Conservation (phyloP, 2,888 invertebrate genomes). For the Ernsta delagoae region DNA sequence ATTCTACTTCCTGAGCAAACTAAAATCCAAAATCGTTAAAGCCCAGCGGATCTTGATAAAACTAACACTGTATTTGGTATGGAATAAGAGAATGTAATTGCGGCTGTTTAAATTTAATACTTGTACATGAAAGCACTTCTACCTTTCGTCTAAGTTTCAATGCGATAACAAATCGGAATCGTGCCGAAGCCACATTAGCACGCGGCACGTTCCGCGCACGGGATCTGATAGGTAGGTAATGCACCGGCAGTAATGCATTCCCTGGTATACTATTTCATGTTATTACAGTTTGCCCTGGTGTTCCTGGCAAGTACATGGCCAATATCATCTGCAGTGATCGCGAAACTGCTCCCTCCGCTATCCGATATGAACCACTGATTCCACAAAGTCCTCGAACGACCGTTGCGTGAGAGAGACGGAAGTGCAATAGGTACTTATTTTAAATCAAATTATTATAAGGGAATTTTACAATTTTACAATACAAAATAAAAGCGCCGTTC, state of each 20-base stretch:
- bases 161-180: constrained; percentile 77
- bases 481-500: no score
- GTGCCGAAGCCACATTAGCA: constrained; percentile 77
- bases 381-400: constrained; percentile 43
- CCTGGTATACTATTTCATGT: constrained; percentile 66
- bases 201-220: constrained; percentile 68
- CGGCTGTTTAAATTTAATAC: constrained; percentile 39
- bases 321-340: constrained; percentile 63
- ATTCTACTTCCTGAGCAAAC: background rate
- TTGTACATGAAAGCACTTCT: constrained; percentile 47
- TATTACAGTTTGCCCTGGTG: constrained; percentile 58
- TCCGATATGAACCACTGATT: constrained; percentile 45
- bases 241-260: constrained; percentile 58
- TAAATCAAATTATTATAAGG: constrained; percentile 26
- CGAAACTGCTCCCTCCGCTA: constrained; percentile 52
- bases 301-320: constrained; percentile 46
- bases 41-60: constrained; percentile 17
- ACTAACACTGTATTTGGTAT: constrained; percentile 23
- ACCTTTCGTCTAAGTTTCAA: constrained; percentile 50
- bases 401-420: constrained; percentile 58
- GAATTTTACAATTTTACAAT: no score
- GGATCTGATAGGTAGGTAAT: constrained; percentile 66
- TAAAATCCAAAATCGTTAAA: constrained; percentile 9
- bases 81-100: constrained; percentile 25
- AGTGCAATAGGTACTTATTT: constrained; percentile 39